Evolutionary conservation across 2,113 vertebrate species (phyloP), one percentile per base, ranked within the genome.

Genomic region (Lucifuga dentata): DNA sequence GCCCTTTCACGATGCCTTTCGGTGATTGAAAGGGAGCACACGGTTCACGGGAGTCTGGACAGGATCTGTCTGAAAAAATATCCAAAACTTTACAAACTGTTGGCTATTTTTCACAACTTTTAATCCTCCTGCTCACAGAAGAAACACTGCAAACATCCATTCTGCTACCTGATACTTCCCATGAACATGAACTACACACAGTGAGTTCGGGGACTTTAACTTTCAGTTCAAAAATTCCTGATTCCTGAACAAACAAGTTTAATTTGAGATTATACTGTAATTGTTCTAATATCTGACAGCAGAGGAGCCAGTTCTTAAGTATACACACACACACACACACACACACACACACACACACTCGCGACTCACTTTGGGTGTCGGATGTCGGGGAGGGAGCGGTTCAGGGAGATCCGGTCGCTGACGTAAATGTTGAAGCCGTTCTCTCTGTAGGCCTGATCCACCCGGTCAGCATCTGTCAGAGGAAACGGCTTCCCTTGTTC

Each of bases 351-450:
- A n/a, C n/a, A n/a, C n/a, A n/a, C n/a, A n/a, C n/a, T n/a, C n/a
- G 8, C 8, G 12, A 93, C 97, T 96, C 77, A 99, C 98, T 97
- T 98, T 32, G 90, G 89, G 80, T 99, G 95, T 21, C 98, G 93
- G 87, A 99, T 99, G 82, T 99, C 98, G 0, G 98, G 94, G 66
- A 99, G 86, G n/a, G 97, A 98, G 67, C 98, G 93, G 88, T 99
- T 97, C 58, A 99, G 93, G 43, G 98, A 95, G 90, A 99, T 98
- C 80, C 95, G 94, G 86, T 99, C 94, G 13, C 97, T 99, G 91
- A 99, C 94, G n/a, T 94, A 98, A 77, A 99, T 99, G 88, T 99
- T 99, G 90, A 99, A 99, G 51, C 97, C 98, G 66, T 99, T 99
- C 88, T 98, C 98, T 45, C 96, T 90, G 92, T 99, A 99, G 0